Base-by-base conservation (phyloP, 2,797 vertebrate species). In the Chaunax sp. region DNA sequence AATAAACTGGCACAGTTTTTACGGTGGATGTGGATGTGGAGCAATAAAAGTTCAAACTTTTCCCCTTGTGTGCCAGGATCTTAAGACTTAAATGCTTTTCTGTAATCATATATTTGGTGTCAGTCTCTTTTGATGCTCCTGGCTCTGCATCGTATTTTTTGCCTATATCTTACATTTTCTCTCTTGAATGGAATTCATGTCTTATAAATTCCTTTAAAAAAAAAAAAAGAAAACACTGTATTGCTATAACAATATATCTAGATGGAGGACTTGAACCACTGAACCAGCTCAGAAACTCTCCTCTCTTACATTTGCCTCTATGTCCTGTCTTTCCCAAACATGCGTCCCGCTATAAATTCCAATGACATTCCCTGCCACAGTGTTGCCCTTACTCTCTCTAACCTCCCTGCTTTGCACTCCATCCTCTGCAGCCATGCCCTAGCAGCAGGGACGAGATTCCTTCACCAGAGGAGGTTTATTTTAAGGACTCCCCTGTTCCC, bases 401-500 rank as follows among this genome's bases (percentile, higher is more conserved):
- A 75, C 73, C 69, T 72, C 78, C 30, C 56, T 55, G 2, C 72
- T 64, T 40, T 44, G 60, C 65, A 70, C 56, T 69, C 61, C 74
- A 52, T 75, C 72, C 64, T 78, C 72, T 52, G 37, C 49, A 47
- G 75, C 63, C 4, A 26, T 78, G 75, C 75, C 74, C 69, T 69
- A 73, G 65, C 89, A 87, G 87, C 82, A n/a, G 81, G 85, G 83
- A 85, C 52, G 78, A 88, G 81, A 87, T 90, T 81, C 87, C 87
- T 89, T 87, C 80, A 87, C 89, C 80, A 70, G 83, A 83, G 77
- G 78, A 89, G 88, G 85, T 78, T 91, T 90, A 87, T 87, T 91
- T 89, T 81, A 77, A 82, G 85, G 86, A 90, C 83, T 90, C 85
- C 85, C 80, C 86, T 71, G 83, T 62, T 79, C 64, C 77, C 70